phyloP scores from a whole-genome alignment of 2,888 invertebrate species.

The Brenthis hecate region DNA sequence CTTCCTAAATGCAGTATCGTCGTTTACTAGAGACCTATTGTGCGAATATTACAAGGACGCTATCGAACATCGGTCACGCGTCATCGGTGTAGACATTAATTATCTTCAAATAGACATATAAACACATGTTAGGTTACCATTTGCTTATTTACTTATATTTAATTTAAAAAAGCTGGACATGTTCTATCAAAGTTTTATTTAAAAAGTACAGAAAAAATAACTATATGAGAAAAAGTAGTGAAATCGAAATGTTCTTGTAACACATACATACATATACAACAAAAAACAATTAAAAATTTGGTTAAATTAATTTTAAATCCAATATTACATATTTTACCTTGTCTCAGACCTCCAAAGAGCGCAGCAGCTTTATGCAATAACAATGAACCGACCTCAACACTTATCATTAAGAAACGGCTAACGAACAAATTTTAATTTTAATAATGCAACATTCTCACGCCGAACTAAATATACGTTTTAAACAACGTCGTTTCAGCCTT shows the following conservation, averaged over 20 bases:
- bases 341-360: constrained; percentile 62
- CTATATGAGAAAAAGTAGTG: too few relatives aligned
- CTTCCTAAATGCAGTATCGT: constrained; percentile 38
- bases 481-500: constrained; percentile 55
- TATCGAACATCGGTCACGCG: constrained; percentile 56
- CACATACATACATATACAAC: background rate
- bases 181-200: too few relatives aligned
- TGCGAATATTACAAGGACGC: constrained; percentile 57
- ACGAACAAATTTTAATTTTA: constrained; percentile 64
- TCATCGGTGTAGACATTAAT: constrained; percentile 59
- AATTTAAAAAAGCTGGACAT: too few relatives aligned
- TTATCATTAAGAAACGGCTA: constrained; percentile 64
- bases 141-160: background rate
- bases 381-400: constrained; percentile 69
- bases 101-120: constrained; percentile 55
- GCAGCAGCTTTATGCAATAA: constrained; percentile 53
- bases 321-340: constrained; percentile 67
- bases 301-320: constrained; percentile 44
- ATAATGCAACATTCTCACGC: constrained; percentile 70
- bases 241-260: too few relatives aligned
- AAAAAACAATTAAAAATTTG: constrained; percentile 16
- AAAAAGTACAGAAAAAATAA: too few relatives aligned
- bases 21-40: constrained; percentile 45
- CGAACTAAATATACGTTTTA: constrained; percentile 53
- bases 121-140: background rate